Evolutionary conservation across 1,140 invertebrate genomes (phyloP), one percentile per base, ranked within the genome.

Genomic region (Globodera rostochiensis): DNA sequence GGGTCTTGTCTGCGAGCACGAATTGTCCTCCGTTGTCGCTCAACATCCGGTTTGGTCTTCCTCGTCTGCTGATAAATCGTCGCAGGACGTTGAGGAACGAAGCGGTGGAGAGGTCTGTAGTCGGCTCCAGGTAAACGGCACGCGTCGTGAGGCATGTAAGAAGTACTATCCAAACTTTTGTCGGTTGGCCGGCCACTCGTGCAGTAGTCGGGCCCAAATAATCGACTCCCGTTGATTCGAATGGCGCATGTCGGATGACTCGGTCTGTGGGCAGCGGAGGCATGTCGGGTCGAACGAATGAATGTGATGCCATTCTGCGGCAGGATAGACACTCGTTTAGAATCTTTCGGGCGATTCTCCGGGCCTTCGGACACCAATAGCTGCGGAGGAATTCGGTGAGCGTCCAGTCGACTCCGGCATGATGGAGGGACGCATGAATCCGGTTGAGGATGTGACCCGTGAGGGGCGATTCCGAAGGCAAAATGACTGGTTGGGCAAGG

Each of bases 81-180:
- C 80, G 73, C 5, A 91, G 82, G n/a, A 82, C 83, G 50, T 83
- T 77, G 19, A 90, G 73, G 64, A 87, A 89, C 4, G 64, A 81
- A 64, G 88, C 81, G 36, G 90, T 83, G 6, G 79, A 83, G 15
- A 91, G 73, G 79, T 87, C 85, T 46, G 21, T 70, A 0, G 91
- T 86, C 2, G 90, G 77, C 76, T 91, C 90, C 21, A 92, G 25
- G 79, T 92, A 91, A 1, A 92, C 84, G 0, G 90, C 91, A 75
- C 91, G 85, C 87, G 90, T 73, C 79, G 86, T 66, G 84, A 87
- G 78, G 73, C 89, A 91, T 3, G 90, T 91, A 71, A 90, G 90
- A 8, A 92, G 6, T 9, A 83, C 82, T 6, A 91, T 85, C 69
- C 87, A 91, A 3, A 80, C 77, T 82, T 91, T 91, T 6, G 8